Conservation (phyloP, 2,888 invertebrate species). For the Cepaea hortensis region DNA sequence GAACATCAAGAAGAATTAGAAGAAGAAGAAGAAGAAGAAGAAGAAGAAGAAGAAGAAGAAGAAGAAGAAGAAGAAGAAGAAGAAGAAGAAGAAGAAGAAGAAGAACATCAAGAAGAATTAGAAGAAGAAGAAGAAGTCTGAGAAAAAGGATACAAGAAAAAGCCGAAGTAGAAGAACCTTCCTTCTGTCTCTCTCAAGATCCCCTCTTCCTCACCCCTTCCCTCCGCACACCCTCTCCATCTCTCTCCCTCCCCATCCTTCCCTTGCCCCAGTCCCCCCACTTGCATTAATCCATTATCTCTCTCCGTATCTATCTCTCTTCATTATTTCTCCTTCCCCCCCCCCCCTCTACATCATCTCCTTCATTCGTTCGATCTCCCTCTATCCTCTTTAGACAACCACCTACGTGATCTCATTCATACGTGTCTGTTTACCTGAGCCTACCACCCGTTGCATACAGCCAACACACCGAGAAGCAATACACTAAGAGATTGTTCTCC, state of each 20-base stretch:
- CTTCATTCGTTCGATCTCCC: no score
- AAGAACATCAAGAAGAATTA: not conserved
- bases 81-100: not conserved
- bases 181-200: no score
- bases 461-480: no score
- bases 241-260: not conserved
- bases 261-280: not conserved
- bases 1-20: not conserved
- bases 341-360: not conserved
- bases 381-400: no score
- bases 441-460: no score
- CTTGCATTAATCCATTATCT: not conserved
- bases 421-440: no score
- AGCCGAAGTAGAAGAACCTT: no score
- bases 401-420: no score
- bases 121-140: not conserved
- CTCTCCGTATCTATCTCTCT: not conserved
- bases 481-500: no score
- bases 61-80: slow-evolving; percentile 3
- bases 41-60: slow-evolving; percentile 14
- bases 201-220: no score
- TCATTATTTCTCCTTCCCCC: not conserved
- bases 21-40: not conserved
- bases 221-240: not conserved
- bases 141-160: no score